These are phyloP conservation scores for Propithecus deckenii DNA, from an alignment of 2,797 vertebrate species.

Conservation along the genomic window DNA sequence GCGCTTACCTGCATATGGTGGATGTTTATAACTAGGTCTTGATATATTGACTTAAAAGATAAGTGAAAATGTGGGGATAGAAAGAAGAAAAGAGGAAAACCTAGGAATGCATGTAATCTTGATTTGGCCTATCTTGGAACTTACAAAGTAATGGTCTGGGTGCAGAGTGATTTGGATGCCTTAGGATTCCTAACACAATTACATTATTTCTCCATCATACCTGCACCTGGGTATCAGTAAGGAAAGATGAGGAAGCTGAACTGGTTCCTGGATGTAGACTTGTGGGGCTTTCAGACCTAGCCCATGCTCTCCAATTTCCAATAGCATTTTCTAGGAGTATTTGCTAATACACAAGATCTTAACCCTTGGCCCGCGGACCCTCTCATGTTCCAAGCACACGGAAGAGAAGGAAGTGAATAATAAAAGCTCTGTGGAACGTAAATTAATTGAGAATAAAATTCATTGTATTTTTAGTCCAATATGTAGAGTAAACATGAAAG, in stretches of 20 bases:
- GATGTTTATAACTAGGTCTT: neutral
- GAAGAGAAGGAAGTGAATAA: neutral
- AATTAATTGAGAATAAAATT: neutral
- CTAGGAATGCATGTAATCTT: neutral
- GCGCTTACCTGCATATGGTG: neutral
- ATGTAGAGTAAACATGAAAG: neutral
- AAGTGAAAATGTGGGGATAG: neutral
- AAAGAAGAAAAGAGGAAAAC: neutral
- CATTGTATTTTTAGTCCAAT: neutral
- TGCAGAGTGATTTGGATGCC: neutral
- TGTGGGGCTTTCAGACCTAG: neutral
- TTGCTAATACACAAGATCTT: neutral
- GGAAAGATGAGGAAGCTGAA: neutral
- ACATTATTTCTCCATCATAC: neutral
- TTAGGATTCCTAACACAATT: neutral
- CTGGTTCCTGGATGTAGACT: neutral
- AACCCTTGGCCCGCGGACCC: neutral
- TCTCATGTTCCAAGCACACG: neutral
- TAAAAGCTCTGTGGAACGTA: neutral
- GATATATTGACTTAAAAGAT: neutral
- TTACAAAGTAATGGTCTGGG: neutral
- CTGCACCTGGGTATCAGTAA: neutral
- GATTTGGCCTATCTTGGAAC: neutral
- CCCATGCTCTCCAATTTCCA: neutral
- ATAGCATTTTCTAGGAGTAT: neutral